A percentile compares a stretch with the other conserved stretches of the same genome.
Conservation (phyloP, 2,113 vertebrate species). For the Takifugu bimaculatus region DNA sequence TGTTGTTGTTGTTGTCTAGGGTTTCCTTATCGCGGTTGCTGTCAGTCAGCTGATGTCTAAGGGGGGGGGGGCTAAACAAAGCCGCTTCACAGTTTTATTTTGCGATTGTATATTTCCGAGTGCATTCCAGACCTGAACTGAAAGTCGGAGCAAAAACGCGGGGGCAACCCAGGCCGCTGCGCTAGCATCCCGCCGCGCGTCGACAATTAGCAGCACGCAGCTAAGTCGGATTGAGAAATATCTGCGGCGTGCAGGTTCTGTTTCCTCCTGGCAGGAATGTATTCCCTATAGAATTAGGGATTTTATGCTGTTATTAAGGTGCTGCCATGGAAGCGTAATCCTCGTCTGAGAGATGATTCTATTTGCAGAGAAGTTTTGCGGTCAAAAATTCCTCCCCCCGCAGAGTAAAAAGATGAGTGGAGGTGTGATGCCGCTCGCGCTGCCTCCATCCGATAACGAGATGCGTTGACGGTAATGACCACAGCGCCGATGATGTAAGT, state of each 20-base stretch:
- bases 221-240: conserved; percentile 4
- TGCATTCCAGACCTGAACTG: not conserved
- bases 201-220: conserved; percentile 22
- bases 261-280: not conserved
- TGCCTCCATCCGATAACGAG: conserved; percentile 54
- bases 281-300: conserved; percentile 20
- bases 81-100: not conserved
- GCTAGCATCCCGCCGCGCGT: not conserved
- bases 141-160: too few species aligned
- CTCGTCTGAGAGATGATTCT: conserved; percentile 40
- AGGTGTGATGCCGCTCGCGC: conserved; percentile 20
- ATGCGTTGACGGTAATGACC: conserved; percentile 54
- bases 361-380: conserved; percentile 14
- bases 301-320: conserved; percentile 31
- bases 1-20: not conserved
- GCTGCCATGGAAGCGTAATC: conserved; percentile 44
- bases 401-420: conserved; percentile 7
- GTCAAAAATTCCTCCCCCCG: not conserved
- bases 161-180: not conserved
- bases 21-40: not conserved
- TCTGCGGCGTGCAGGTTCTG: not conserved
- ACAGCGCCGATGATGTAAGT: conserved; percentile 54
- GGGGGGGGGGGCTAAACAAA: not conserved
- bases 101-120: not conserved
- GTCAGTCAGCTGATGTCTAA: conserved; percentile 7